Base-by-base conservation (phyloP, 2,888 invertebrate species). In the Volucella inanis region DNA sequence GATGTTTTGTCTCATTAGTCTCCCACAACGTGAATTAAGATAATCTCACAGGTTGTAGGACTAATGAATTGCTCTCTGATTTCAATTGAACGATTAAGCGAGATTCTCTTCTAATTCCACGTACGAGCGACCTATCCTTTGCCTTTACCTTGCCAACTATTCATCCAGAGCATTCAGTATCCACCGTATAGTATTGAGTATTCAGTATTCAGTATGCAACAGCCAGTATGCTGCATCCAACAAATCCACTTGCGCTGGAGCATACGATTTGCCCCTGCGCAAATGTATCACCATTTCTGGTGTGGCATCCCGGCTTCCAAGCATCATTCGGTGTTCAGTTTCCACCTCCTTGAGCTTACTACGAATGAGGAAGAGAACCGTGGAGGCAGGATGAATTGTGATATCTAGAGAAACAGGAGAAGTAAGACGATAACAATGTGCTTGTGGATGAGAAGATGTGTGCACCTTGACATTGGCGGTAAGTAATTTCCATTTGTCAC, bases 11-110 rank as follows among this genome's bases (percentile, higher is more conserved):
- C 91, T 91, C 91, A 91, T 91, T 91, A 91, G 91, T 91, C 91
- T 91, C 91, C 91, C 91, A 91, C 91, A 91, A 91, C 91, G 91
- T 91, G 91, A 90, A 91, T 91, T 91, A 91, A 91, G 91, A 91
- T 91, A 91, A 91, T 91, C 90, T 90, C 87, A 70, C 83, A 87
- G 87, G 88, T 90, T 91, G 91, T 91, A 91, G 90, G 90, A 90
- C 91, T 90, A 91, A 91, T 91, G 91, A 91, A 91, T 91, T 91
- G 90, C 90, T 90, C 87, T 88, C 90, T 90, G 91, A 91, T 91
- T 91, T 91, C 91, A 88, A 89, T 91, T 90, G 91, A 91, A 91
- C 91, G 91, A 91, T 91, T 91, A 91, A 70, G 85, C 76, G 81
- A 67, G 81, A 77, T 67, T 76, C 81, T 77, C 81, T 72, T 85